Conservation (phyloP, 2,888 invertebrate species). For the Tenthredo mesomela region DNA sequence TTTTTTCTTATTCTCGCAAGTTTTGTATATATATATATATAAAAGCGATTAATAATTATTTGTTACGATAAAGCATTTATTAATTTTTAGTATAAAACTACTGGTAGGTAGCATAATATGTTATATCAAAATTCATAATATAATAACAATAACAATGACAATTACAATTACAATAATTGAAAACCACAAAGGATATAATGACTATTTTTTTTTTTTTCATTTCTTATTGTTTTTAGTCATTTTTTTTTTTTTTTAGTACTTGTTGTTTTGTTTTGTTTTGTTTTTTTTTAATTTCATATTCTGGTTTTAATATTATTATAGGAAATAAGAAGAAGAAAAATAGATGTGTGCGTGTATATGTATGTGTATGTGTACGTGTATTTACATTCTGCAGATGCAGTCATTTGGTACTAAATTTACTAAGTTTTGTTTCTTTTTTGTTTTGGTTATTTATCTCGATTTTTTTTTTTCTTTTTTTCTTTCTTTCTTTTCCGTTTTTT, state of each 20-base stretch:
- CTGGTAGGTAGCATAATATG: not conserved
- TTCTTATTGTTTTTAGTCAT: not conserved
- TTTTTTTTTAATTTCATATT: not conserved
- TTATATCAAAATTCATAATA: not conserved
- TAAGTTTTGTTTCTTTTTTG: slow-evolving; percentile 42
- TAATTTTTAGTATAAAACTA: not conserved
- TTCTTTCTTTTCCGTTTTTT: not conserved
- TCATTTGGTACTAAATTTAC: slow-evolving; percentile 64
- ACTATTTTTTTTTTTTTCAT: not conserved
- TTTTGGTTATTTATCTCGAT: not conserved
- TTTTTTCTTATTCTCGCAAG: not conserved
- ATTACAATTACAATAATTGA: not conserved
- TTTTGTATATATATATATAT: not conserved
- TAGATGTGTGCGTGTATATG: not conserved
- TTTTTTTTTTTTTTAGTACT: not conserved
- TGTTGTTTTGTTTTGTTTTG: not conserved
- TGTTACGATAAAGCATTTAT: slow-evolving; percentile 10
- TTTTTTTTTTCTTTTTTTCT: not conserved
- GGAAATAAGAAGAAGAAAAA: not conserved
- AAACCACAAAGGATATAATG: not conserved
- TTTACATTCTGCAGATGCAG: slow-evolving; percentile 67
- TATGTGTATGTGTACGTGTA: slow-evolving; percentile 56
- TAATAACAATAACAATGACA: not conserved
- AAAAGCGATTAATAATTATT: not conserved
- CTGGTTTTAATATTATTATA: not conserved